Percentiles rank a stretch among this genome's conserved stretches.
phyloP scores from a whole-genome alignment of 92 coral and sea anemone genomes.

The Porites cylindrica region DNA sequence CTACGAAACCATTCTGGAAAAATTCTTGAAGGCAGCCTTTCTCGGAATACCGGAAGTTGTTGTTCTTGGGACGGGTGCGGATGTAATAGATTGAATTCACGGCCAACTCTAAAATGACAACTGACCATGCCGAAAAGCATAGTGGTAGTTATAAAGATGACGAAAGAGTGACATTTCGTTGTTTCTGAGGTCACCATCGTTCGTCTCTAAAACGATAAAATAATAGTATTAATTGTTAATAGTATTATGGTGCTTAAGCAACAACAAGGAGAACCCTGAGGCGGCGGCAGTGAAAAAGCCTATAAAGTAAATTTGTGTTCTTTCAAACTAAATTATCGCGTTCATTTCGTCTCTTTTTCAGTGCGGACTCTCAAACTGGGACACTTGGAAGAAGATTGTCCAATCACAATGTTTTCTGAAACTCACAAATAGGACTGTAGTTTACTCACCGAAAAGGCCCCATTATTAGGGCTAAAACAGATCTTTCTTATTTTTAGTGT shows the following conservation, averaged over 20 bases:
- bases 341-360: too few relatives aligned
- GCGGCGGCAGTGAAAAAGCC: too few relatives aligned
- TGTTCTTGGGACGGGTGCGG: neutral
- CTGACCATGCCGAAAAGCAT: constrained; percentile 21
- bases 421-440: too few relatives aligned
- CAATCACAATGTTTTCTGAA: too few relatives aligned
- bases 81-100: neutral
- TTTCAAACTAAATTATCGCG: too few relatives aligned
- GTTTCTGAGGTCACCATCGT: neutral
- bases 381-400: too few relatives aligned
- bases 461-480: too few relatives aligned
- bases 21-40: neutral
- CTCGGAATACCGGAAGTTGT: neutral
- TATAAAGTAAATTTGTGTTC: too few relatives aligned
- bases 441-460: too few relatives aligned
- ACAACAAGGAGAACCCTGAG: neutral
- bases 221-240: too few relatives aligned
- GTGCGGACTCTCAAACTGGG: too few relatives aligned
- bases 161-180: neutral
- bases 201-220: neutral
- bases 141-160: neutral
- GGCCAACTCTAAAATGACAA: constrained; percentile 24
- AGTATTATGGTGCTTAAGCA: neutral
- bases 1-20: constrained; percentile 17
- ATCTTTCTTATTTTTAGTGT: too few relatives aligned